Evolutionary conservation across 2,113 vertebrate genomes (phyloP).

Genomic region (Poecile atricapillus): DNA sequence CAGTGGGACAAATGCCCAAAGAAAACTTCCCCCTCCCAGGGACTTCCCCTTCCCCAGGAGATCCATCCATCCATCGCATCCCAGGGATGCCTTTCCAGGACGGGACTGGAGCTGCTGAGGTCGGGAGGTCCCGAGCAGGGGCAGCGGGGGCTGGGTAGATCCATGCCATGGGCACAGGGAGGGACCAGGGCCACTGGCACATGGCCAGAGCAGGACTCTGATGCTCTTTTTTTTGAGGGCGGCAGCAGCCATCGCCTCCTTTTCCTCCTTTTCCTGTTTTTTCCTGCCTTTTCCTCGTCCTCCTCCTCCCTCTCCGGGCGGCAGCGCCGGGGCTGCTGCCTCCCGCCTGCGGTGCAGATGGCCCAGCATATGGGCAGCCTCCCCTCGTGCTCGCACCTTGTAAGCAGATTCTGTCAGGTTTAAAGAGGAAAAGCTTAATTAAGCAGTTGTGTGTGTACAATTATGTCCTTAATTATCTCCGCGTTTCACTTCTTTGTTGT

Average conservation of each 20-base stretch:
- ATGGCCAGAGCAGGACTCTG: accelerated
- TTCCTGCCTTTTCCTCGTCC: background rate
- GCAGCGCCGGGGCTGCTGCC: background rate
- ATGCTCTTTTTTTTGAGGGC: background rate
- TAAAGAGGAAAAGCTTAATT: constrained; percentile 77
- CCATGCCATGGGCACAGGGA: background rate
- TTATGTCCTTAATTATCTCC: constrained; percentile 74
- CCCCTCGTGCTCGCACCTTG: constrained; percentile 68
- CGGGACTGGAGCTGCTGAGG: background rate
- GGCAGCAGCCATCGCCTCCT: background rate
- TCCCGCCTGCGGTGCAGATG: constrained; percentile 62
- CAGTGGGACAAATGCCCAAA: background rate
- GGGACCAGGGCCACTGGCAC: background rate
- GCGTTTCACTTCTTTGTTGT: constrained; percentile 65
- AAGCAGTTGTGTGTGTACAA: constrained; percentile 73
- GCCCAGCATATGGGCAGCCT: constrained; percentile 70
- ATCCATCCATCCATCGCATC: accelerated
- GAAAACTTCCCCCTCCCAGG: background rate
- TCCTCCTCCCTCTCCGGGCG: background rate
- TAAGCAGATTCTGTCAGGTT: constrained; percentile 75
- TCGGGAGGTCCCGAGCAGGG: accelerated
- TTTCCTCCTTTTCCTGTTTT: background rate
- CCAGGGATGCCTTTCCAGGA: background rate
- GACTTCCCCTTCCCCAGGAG: accelerated
- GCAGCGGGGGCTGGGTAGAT: background rate